Evolutionary conservation across 2,888 invertebrate species (phyloP).

Genomic region (Cartodere bifasciata): DNA sequence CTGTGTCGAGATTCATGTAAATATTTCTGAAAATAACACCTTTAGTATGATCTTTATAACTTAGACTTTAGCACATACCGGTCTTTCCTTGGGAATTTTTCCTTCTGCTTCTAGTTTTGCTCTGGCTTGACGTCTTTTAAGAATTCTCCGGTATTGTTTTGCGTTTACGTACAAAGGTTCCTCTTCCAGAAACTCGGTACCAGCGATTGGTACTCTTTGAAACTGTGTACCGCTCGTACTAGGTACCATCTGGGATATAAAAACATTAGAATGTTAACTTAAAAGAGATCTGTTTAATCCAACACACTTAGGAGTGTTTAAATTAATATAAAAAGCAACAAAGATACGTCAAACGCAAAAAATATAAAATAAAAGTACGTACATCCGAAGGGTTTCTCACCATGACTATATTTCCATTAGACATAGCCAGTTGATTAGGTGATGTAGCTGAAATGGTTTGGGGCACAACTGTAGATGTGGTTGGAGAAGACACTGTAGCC

Average conservation of each 20-base stretch:
- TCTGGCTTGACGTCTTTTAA: conserved; percentile 86
- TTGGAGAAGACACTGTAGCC: conserved; percentile 31
- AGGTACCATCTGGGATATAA: conserved; percentile 46
- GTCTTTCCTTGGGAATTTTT: conserved; percentile 92
- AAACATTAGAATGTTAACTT: no score
- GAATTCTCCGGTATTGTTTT: conserved; percentile 91
- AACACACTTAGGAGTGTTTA: no score
- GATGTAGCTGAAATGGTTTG: conserved; percentile 35
- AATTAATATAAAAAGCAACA: not conserved
- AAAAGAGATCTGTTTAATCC: no score
- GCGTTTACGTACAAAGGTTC: conserved; percentile 98
- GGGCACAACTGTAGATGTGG: conserved; percentile 34
- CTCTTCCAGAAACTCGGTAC: conserved; percentile 65
- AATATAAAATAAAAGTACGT: conserved; percentile 17
- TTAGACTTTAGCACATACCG: conserved; percentile 41
- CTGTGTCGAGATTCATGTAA: conserved; percentile 94
- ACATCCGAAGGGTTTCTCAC: conserved; percentile 40
- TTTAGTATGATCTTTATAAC: not conserved
- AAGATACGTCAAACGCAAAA: not conserved
- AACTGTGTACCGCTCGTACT: conserved; percentile 39
- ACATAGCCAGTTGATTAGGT: conserved; percentile 41
- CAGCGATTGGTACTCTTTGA: conserved; percentile 47
- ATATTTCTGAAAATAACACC: conserved; percentile 63
- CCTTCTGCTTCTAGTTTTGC: conserved; percentile 91
- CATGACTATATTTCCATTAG: conserved; percentile 65